Conservation (phyloP, 2,797 vertebrate genomes). For the Halcyon leucocephala region DNA sequence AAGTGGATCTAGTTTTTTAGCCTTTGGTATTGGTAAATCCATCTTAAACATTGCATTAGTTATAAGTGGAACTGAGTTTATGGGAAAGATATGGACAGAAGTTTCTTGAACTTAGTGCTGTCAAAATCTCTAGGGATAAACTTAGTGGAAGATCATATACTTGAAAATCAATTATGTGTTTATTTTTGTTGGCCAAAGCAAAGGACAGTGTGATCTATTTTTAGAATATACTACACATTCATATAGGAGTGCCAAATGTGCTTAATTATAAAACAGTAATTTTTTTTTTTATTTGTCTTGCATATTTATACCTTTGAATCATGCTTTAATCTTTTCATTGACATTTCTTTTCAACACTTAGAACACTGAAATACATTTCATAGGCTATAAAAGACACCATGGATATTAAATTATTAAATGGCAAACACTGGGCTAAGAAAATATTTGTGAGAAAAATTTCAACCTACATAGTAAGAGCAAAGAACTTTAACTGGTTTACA, state of each 20-base stretch:
- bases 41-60: neutral
- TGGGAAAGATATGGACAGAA: neutral
- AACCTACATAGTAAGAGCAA: neutral
- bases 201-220: neutral
- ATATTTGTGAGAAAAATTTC: neutral
- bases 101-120: neutral
- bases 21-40: neutral
- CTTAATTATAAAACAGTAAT: neutral
- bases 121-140: conserved; percentile 30
- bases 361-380: neutral
- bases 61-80: neutral
- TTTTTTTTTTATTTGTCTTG: neutral
- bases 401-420: neutral
- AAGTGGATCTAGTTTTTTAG: neutral
- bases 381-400: neutral
- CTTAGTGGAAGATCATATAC: neutral
- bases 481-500: neutral
- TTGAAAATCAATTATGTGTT: conserved; percentile 27
- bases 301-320: neutral
- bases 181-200: conserved; percentile 28
- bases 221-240: neutral
- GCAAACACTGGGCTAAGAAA: neutral
- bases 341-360: neutral
- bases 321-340: neutral
- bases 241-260: neutral